phyloP scores from a whole-genome alignment of 1,140 invertebrate genomes.

The Penaeus chinensis region DNA sequence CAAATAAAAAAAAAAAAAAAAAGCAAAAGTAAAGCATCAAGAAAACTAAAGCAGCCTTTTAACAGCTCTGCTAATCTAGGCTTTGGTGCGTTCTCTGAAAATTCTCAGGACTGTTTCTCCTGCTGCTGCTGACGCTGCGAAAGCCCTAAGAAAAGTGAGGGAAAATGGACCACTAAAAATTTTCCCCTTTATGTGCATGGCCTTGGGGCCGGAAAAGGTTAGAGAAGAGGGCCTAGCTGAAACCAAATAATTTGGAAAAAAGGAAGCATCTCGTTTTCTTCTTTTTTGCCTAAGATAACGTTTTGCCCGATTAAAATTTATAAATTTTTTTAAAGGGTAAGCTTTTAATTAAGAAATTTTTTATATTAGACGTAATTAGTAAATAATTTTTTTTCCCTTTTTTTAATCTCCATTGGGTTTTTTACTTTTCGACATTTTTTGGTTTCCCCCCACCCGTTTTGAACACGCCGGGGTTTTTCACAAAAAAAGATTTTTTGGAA shows the following conservation, averaged over 20 bases:
- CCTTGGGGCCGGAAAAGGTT: constrained; percentile 28
- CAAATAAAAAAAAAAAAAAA: not conserved
- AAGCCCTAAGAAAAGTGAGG: constrained; percentile 51
- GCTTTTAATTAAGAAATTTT: too few relatives aligned
- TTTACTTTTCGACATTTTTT: too few relatives aligned
- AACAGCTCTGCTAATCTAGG: constrained; percentile 47
- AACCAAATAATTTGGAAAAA: too few relatives aligned
- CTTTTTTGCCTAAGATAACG: too few relatives aligned
- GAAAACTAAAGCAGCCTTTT: not conserved
- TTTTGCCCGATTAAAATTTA: too few relatives aligned
- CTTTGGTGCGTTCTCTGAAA: constrained; percentile 33
- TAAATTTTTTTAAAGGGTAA: too few relatives aligned
- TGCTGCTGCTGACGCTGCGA: constrained; percentile 51
- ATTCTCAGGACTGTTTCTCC: constrained; percentile 40
- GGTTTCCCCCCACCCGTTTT: too few relatives aligned
- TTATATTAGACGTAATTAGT: too few relatives aligned
- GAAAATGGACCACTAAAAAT: constrained; percentile 38
- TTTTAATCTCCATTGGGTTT: too few relatives aligned
- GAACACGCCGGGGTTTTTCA: too few relatives aligned
- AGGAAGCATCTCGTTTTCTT: not conserved
- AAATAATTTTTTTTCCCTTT: too few relatives aligned
- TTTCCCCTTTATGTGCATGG: constrained; percentile 38
- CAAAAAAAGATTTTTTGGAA: too few relatives aligned
- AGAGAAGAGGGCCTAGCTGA: constrained; percentile 30
- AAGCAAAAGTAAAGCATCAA: not conserved